Percentiles rank a stretch among this genome's conserved stretches.
phyloP scores from a whole-genome alignment of 1,140 invertebrate genomes.

The Camponotus vicinus region DNA sequence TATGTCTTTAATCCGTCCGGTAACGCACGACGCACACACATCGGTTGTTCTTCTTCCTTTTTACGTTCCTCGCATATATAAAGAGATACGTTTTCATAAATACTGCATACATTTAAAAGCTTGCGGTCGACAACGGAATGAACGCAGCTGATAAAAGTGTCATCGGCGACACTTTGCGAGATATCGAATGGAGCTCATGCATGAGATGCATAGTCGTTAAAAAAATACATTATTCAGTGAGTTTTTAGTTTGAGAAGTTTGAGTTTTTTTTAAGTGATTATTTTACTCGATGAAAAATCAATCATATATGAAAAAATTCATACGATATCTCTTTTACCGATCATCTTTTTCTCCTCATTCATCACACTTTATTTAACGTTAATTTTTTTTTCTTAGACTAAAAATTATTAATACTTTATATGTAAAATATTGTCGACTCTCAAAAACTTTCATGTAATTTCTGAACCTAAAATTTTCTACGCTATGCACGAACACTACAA shows the following conservation, averaged over 20 bases:
- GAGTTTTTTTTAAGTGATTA: background rate
- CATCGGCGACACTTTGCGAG: conserved; percentile 4
- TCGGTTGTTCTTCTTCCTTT: conserved; percentile 36
- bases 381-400: background rate
- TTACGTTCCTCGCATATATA: conserved; percentile 29
- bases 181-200: background rate
- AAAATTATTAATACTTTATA: background rate
- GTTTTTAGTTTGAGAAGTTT: background rate
- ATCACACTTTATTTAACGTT: background rate
- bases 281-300: background rate
- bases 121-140: background rate
- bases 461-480: background rate
- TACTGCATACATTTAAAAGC: conserved; percentile 38
- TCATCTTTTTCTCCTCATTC: background rate
- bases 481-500: background rate
- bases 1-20: conserved; percentile 68
- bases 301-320: background rate
- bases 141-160: conserved; percentile 46
- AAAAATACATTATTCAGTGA: background rate
- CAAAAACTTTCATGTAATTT: background rate
- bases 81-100: conserved; percentile 6
- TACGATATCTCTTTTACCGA: background rate
- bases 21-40: conserved; percentile 25
- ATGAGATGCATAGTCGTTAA: background rate
- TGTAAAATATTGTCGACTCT: background rate